Percentiles rank a stretch among this genome's conserved stretches.
These are phyloP conservation scores for Oeneis ivallda DNA, from an alignment of 2,888 invertebrate genomes.

Conservation along the genomic window DNA sequence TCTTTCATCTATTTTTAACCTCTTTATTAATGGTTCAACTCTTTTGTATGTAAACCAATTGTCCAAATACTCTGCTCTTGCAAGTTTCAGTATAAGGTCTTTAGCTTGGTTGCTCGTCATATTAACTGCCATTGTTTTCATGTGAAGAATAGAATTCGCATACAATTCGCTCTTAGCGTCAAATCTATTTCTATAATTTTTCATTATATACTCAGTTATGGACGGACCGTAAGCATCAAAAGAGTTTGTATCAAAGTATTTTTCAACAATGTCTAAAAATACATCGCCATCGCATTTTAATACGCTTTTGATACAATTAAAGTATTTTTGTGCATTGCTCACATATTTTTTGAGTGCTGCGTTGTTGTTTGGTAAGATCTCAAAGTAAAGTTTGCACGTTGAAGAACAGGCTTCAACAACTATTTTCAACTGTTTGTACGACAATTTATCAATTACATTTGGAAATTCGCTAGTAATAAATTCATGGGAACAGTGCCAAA, in stretches of 20 bases:
- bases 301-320: conserved; percentile 49
- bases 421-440: conserved; percentile 51
- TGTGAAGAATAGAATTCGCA: conserved; percentile 49
- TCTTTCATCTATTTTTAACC: conserved; percentile 48
- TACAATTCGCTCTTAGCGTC: conserved; percentile 56
- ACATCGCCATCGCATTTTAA: conserved; percentile 51
- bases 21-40: conserved; percentile 56
- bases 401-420: conserved; percentile 54
- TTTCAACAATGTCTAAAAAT: conserved; percentile 56
- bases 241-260: conserved; percentile 45
- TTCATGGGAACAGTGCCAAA: conserved; percentile 51
- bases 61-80: conserved; percentile 52
- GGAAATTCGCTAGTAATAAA: conserved; percentile 49
- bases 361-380: conserved; percentile 45
- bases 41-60: conserved; percentile 53
- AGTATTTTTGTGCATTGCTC: conserved; percentile 43
- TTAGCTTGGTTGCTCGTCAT: conserved; percentile 53
- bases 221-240: conserved; percentile 43
- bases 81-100: conserved; percentile 50
- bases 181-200: conserved; percentile 50
- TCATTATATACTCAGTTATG: conserved; percentile 52
- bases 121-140: conserved; percentile 49
- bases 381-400: conserved; percentile 53
- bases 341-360: conserved; percentile 45
- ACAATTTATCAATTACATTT: conserved; percentile 50